phyloP scores from a whole-genome alignment of 2,113 vertebrate genomes.

The Peromyscus maniculatus region DNA sequence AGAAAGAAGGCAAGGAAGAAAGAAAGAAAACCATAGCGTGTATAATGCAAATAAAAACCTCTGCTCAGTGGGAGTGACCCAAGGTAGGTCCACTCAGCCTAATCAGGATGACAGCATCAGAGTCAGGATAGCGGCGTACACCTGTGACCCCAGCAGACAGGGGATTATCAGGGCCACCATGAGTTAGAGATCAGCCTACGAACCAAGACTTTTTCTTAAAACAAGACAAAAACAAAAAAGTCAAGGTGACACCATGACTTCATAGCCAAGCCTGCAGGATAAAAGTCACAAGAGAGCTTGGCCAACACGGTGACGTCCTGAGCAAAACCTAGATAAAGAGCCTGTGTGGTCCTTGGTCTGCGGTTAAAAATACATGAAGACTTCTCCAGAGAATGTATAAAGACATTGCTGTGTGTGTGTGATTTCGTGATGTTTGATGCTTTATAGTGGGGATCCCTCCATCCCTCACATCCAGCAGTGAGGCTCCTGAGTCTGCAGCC shows the following conservation, averaged over 20 bases:
- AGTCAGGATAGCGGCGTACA: conserved; percentile 34
- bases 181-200: not conserved
- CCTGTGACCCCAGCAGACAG: not conserved
- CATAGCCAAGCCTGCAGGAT: conserved; percentile 92
- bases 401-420: conserved; percentile 91
- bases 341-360: conserved; percentile 92
- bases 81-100: not conserved
- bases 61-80: not conserved
- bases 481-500: conserved; percentile 46
- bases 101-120: conserved; percentile 86
- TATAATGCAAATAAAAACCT: not conserved
- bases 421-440: conserved; percentile 91
- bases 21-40: not conserved
- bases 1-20: not conserved
- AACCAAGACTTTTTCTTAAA: not conserved
- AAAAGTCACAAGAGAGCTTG: conserved; percentile 89
- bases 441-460: conserved; percentile 86
- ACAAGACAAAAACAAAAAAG: not conserved
- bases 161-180: not conserved
- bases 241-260: conserved; percentile 83
- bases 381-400: conserved; percentile 93
- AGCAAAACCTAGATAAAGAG: conserved; percentile 90
- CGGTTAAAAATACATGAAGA: conserved; percentile 92
- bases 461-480: not conserved
- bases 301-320: conserved; percentile 91